Evolutionary conservation across 2,113 vertebrate species (phyloP).

Genomic region (Thymallus thymallus): DNA sequence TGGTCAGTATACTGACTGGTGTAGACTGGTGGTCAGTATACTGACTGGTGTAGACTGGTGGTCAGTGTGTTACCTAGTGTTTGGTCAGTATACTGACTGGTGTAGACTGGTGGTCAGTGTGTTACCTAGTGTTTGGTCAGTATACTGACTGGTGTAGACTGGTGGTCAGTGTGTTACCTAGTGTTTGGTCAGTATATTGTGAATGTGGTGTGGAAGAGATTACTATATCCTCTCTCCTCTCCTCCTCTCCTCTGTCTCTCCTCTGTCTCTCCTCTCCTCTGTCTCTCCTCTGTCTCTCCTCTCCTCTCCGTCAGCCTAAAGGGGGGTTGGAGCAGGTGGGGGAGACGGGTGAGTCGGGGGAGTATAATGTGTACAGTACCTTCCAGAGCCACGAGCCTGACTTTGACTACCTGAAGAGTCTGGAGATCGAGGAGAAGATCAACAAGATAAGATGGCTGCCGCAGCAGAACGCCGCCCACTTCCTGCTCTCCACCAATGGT

Average conservation of each 20-base stretch:
- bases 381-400: slow-evolving; percentile 99
- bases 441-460: slow-evolving; percentile 98
- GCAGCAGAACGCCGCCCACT: slow-evolving; percentile 93
- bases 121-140: too few species aligned
- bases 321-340: slow-evolving; percentile 84
- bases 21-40: too few species aligned
- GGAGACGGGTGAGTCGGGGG: slow-evolving; percentile 87
- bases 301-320: slow-evolving; percentile 77
- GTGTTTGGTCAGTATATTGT: too few species aligned
- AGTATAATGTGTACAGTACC: slow-evolving; percentile 98
- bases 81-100: too few species aligned
- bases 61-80: too few species aligned
- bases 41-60: too few species aligned
- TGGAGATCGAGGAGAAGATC: slow-evolving; percentile 98
- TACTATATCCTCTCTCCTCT: too few species aligned
- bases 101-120: too few species aligned
- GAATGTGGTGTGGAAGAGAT: too few species aligned
- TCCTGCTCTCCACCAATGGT: slow-evolving; percentile 96
- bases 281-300: neutral
- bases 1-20: too few species aligned
- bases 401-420: slow-evolving; percentile 97
- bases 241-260: neutral
- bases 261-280: neutral
- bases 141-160: too few species aligned
- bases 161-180: too few species aligned